These are phyloP conservation scores for Bombus soroeensis DNA, from an alignment of 1,140 invertebrate species.

Conservation along the genomic window DNA sequence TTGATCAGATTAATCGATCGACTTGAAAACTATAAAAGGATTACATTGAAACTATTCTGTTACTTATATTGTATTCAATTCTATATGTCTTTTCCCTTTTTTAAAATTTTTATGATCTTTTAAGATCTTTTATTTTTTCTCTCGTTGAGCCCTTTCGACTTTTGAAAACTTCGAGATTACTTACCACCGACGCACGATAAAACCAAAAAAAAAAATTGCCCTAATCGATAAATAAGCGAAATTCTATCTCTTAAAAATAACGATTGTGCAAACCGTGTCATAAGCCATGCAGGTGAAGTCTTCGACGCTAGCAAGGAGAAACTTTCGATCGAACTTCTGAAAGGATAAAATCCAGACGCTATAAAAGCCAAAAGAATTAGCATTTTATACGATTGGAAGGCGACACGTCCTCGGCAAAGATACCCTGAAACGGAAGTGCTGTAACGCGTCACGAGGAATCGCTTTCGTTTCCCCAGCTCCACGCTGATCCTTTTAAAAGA, in stretches of 20 bases:
- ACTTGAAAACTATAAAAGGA: not conserved
- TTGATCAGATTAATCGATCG: not conserved
- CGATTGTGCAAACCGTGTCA: not conserved
- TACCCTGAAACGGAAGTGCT: slow-evolving; percentile 23
- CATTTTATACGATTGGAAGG: not conserved
- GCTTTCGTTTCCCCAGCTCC: not conserved
- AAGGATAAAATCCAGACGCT: not conserved
- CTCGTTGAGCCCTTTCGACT: no score
- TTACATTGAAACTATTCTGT: no score
- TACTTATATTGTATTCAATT: no score
- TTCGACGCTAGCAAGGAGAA: not conserved
- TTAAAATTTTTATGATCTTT: no score
- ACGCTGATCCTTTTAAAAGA: slow-evolving; percentile 52
- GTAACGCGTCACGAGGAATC: slow-evolving; percentile 36
- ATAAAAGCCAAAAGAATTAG: not conserved
- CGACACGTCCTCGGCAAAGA: not conserved
- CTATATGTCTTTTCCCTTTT: no score
- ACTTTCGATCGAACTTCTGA: not conserved
- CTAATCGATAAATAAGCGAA: not conserved
- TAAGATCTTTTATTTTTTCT: no score
- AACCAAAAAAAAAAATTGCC: no score
- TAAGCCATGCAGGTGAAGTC: not conserved
- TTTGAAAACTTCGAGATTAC: no score
- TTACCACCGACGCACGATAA: no score
- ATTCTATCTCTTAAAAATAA: not conserved